Evolutionary conservation across 2,797 vertebrate genomes (phyloP).

Genomic region (Acestrorhynchus altus): DNA sequence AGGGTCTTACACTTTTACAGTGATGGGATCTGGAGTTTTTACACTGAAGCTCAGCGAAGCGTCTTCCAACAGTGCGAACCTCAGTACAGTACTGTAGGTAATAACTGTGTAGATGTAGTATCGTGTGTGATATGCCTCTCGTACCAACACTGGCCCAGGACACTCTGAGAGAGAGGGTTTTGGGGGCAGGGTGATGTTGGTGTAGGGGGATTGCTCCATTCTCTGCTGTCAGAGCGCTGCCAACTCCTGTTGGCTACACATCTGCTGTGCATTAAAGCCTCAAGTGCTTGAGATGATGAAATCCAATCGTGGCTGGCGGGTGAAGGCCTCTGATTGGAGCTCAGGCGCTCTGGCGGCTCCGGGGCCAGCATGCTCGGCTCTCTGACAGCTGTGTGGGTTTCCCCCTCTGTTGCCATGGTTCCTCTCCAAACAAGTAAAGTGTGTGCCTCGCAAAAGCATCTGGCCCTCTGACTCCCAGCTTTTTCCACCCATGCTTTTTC

Average conservation of each 20-base stretch:
- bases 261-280: slow-evolving; percentile 76
- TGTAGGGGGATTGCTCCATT: slow-evolving; percentile 58
- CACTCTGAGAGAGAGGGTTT: slow-evolving; percentile 39
- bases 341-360: slow-evolving; percentile 52
- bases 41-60: too few relatives aligned
- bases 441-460: slow-evolving; percentile 58
- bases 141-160: slow-evolving; percentile 25
- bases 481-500: slow-evolving; percentile 52
- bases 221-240: slow-evolving; percentile 62
- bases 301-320: slow-evolving; percentile 69
- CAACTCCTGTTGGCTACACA: slow-evolving; percentile 70
- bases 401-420: slow-evolving; percentile 74
- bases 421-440: slow-evolving; percentile 72
- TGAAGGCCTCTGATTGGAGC: slow-evolving; percentile 65
- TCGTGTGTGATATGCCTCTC: neutral
- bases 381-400: slow-evolving; percentile 80
- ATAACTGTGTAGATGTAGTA: neutral
- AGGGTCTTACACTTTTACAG: too few relatives aligned
- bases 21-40: too few relatives aligned
- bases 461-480: slow-evolving; percentile 47
- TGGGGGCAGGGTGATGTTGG: slow-evolving; percentile 28
- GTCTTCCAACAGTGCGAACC: too few relatives aligned
- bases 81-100: neutral
- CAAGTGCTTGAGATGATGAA: slow-evolving; percentile 76
- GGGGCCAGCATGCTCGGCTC: slow-evolving; percentile 56